Evolutionary conservation across 2,797 vertebrate genomes (phyloP).

Genomic region (Xiphophorus birchmanni): DNA sequence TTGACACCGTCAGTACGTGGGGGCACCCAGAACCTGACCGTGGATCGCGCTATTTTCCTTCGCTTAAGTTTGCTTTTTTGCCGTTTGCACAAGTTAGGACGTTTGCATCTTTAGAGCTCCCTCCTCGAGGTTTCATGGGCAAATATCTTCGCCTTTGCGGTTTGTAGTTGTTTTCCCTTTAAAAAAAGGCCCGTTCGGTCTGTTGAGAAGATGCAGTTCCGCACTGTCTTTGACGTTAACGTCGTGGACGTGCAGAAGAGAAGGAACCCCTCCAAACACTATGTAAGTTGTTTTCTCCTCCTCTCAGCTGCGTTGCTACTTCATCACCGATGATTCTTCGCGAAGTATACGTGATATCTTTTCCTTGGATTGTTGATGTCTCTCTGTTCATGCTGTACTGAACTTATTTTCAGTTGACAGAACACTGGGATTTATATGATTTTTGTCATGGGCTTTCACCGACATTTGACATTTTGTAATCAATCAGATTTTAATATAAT

Average conservation of each 20-base stretch:
- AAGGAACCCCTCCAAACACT: conserved; percentile 93
- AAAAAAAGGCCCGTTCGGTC: conserved; percentile 10
- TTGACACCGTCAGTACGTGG: conserved; percentile 38
- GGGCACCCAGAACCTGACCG: conserved; percentile 24
- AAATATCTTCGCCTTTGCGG: conserved; percentile 19
- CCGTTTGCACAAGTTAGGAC: background rate
- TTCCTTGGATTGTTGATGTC: background rate
- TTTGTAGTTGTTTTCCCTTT: conserved; percentile 24
- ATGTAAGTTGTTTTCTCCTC: conserved; percentile 82
- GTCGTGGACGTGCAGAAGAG: conserved; percentile 95
- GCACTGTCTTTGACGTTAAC: conserved; percentile 86
- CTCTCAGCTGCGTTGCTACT: background rate
- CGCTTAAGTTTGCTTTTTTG: conserved; percentile 13
- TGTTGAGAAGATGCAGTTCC: conserved; percentile 84
- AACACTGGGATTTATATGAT: background rate
- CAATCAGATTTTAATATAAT: background rate
- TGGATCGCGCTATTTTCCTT: background rate
- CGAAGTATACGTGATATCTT: background rate
- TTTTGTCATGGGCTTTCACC: background rate
- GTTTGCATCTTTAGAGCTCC: background rate
- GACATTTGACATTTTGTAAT: background rate
- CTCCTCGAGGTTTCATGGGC: conserved; percentile 48
- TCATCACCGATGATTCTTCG: background rate
- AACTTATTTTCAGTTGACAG: background rate
- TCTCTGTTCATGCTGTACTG: background rate